These are phyloP conservation scores for Stegana nigrithorax DNA, from an alignment of 2,888 invertebrate genomes.

Conservation along the genomic window DNA sequence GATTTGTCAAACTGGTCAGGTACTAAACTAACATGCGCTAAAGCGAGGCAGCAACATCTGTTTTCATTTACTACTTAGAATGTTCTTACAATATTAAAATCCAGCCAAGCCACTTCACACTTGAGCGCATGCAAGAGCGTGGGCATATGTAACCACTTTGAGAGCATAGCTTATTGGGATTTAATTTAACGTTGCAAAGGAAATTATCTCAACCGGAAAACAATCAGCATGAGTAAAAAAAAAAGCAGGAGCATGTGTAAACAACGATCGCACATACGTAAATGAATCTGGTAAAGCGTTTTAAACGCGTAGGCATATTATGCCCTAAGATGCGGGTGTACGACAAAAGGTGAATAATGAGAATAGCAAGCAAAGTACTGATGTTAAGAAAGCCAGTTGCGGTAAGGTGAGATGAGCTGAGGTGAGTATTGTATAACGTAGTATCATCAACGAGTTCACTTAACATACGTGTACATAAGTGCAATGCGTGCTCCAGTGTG, in stretches of 20 bases:
- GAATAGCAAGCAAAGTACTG: neutral
- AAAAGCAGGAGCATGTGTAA: neutral
- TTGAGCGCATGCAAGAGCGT: neutral
- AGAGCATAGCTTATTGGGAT: no score
- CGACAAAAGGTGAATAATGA: no score
- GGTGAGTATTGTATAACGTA: neutral
- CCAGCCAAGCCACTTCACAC: slow-evolving; percentile 1
- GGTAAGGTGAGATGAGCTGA: neutral
- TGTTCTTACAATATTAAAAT: no score
- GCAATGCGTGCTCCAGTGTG: neutral
- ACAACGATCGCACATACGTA: neutral
- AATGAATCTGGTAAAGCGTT: no score
- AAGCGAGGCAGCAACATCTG: neutral
- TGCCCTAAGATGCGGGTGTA: no score
- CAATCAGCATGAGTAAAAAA: no score
- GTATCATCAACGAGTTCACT: neutral
- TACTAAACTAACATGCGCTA: slow-evolving; percentile 31
- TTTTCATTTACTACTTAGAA: neutral
- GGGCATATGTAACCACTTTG: neutral
- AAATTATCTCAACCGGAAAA: neutral
- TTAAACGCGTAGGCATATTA: no score
- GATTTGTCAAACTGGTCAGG: slow-evolving; percentile 46
- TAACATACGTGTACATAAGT: neutral
- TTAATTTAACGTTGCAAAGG: no score
- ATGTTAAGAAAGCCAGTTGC: no score